Evolutionary conservation across 2,888 invertebrate genomes (phyloP).

Genomic region (Epistrophella euchroma): DNA sequence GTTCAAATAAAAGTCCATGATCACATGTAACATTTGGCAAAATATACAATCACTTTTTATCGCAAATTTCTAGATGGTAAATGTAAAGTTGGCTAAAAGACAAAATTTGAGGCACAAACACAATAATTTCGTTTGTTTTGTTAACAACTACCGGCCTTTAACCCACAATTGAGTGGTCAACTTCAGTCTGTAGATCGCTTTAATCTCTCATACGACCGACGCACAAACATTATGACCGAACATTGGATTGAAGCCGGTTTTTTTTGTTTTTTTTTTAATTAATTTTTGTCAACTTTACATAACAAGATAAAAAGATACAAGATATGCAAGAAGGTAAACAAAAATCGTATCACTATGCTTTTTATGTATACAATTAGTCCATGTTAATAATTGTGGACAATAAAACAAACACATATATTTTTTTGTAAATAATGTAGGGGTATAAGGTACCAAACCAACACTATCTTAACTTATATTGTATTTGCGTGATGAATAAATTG

Average conservation of each 20-base stretch:
- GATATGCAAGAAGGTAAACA: conserved; percentile 39
- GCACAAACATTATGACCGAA: conserved; percentile 1
- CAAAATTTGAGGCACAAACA: not conserved
- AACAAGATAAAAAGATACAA: conserved; percentile 54
- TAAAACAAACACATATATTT: conserved; percentile 35
- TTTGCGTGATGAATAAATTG: conserved; percentile 31
- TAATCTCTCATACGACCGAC: conserved; percentile 20
- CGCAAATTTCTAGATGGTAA: conserved; percentile 40
- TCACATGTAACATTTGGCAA: conserved; percentile 35
- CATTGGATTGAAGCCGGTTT: conserved; percentile 40
- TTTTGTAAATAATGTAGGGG: no score
- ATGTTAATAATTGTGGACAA: conserved; percentile 17
- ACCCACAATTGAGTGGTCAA: conserved; percentile 57
- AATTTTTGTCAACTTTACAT: conserved; percentile 57
- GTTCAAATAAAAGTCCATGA: not conserved
- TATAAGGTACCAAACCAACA: no score
- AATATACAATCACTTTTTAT: conserved; percentile 55
- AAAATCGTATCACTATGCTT: conserved; percentile 29
- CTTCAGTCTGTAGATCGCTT: conserved; percentile 7
- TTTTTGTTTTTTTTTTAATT: conserved; percentile 24
- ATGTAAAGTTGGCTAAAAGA: conserved; percentile 5
- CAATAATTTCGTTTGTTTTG: conserved; percentile 48
- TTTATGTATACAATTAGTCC: not conserved
- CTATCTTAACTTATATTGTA: not conserved
- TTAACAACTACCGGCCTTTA: conserved; percentile 38